A percentile compares a stretch with the other conserved stretches of the same genome.
Evolutionary conservation across 2,888 invertebrate species (phyloP).

Genomic region (Aelia acuminata): DNA sequence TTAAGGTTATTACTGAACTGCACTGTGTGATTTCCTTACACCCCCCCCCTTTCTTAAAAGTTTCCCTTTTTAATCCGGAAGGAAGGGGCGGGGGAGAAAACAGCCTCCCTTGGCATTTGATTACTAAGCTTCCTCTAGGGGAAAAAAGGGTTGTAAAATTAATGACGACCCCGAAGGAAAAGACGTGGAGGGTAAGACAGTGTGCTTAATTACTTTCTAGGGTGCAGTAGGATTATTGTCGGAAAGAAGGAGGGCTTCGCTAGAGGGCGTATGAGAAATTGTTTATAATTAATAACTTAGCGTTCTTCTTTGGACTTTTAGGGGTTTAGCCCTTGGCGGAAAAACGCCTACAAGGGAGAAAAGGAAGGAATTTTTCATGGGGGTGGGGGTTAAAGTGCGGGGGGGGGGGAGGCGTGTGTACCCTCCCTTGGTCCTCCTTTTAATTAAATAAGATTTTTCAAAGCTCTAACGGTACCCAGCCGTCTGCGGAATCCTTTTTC

Average conservation of each 20-base stretch:
- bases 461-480: slow-evolving; percentile 21
- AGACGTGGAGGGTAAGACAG: slow-evolving; percentile 58
- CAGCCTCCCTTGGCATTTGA: slow-evolving; percentile 56
- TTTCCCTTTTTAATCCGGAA: slow-evolving; percentile 60
- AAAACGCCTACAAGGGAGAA: slow-evolving; percentile 52
- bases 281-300: slow-evolving; percentile 59
- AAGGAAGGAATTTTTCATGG: slow-evolving; percentile 58
- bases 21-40: slow-evolving; percentile 51
- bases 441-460: slow-evolving; percentile 58
- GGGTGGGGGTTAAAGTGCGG: background rate
- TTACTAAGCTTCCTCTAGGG: slow-evolving; percentile 59
- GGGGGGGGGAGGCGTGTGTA: slow-evolving; percentile 40
- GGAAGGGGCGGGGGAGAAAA: background rate
- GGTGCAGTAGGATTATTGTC: slow-evolving; percentile 57
- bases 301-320: slow-evolving; percentile 55
- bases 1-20: slow-evolving; percentile 49
- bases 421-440: slow-evolving; percentile 19
- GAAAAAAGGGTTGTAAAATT: slow-evolving; percentile 60
- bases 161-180: slow-evolving; percentile 59
- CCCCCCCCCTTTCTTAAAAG: slow-evolving; percentile 55
- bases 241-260: slow-evolving; percentile 33
- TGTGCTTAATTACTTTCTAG: slow-evolving; percentile 60
- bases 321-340: slow-evolving; percentile 52
- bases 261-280: slow-evolving; percentile 55
- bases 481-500: slow-evolving; percentile 22